Conservation (phyloP, 2,888 invertebrate species). For the Chrysina gloriosa region DNA sequence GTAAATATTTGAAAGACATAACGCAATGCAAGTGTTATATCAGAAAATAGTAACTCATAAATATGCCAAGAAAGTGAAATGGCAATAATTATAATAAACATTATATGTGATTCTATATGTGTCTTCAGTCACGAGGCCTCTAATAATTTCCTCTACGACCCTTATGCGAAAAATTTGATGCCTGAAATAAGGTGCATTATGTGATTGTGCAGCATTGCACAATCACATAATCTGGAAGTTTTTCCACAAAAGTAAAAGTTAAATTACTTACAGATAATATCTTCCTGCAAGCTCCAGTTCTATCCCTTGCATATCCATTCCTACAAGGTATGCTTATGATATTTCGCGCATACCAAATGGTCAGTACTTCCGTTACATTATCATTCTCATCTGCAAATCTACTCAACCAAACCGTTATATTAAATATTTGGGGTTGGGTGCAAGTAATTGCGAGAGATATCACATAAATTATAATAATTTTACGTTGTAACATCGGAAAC, state of each 20-base stretch:
- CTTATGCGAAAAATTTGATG: too few species aligned
- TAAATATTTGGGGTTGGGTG: neutral
- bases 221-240: too few species aligned
- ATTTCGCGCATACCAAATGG: neutral
- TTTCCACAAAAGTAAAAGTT: too few species aligned
- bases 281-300: conserved; percentile 7
- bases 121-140: too few species aligned
- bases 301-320: conserved; percentile 1
- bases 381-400: neutral
- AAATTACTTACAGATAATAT: neutral
- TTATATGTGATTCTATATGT: neutral
- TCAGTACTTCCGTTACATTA: neutral
- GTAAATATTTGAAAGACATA: too few species aligned
- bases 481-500: neutral
- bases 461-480: neutral
- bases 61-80: neutral
- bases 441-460: neutral
- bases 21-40: too few species aligned
- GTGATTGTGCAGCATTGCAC: too few species aligned
- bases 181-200: too few species aligned
- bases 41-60: neutral
- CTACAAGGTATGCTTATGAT: neutral
- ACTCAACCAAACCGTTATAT: neutral
- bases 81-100: too few species aligned
- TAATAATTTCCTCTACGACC: too few species aligned